A percentile compares a stretch with the other conserved stretches of the same genome.
Evolutionary conservation across 2,797 vertebrate species (phyloP).

Genomic region (Valencia hispanica): DNA sequence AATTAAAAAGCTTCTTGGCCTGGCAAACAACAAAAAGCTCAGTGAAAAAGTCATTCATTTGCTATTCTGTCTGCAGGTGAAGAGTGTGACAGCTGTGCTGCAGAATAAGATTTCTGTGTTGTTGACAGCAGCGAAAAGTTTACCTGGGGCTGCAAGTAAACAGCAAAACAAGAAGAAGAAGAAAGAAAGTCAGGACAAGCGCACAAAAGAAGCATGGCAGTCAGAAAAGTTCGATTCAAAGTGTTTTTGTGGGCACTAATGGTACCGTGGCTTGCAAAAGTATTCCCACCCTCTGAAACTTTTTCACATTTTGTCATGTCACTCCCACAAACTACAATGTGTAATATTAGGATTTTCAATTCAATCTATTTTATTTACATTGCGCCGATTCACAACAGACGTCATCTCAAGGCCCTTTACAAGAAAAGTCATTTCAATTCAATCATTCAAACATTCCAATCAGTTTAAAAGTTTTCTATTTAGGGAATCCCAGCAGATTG

Average conservation of each 20-base stretch:
- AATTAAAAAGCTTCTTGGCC: slow-evolving; percentile 60
- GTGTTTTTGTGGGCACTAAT: slow-evolving; percentile 6
- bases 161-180: too few species aligned
- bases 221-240: slow-evolving; percentile 1
- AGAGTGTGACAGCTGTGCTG: slow-evolving; percentile 22
- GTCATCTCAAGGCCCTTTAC: too few species aligned
- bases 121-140: slow-evolving; percentile 16
- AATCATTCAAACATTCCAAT: too few species aligned
- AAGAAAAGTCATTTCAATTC: too few species aligned
- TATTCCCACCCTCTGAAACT: background rate
- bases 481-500: too few species aligned
- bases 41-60: slow-evolving; percentile 46
- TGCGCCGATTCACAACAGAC: too few species aligned
- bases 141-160: slow-evolving; percentile 6
- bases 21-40: slow-evolving; percentile 45
- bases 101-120: slow-evolving; percentile 13
- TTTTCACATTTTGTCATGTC: background rate
- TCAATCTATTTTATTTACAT: too few species aligned
- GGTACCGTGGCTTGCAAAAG: background rate
- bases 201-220: background rate
- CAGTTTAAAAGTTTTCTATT: too few species aligned
- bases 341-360: too few species aligned
- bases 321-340: too few species aligned
- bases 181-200: background rate
- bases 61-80: slow-evolving; percentile 40